phyloP scores from a whole-genome alignment of 35 echinoderm and acorn worm genomes.

The Diadema setosum region DNA sequence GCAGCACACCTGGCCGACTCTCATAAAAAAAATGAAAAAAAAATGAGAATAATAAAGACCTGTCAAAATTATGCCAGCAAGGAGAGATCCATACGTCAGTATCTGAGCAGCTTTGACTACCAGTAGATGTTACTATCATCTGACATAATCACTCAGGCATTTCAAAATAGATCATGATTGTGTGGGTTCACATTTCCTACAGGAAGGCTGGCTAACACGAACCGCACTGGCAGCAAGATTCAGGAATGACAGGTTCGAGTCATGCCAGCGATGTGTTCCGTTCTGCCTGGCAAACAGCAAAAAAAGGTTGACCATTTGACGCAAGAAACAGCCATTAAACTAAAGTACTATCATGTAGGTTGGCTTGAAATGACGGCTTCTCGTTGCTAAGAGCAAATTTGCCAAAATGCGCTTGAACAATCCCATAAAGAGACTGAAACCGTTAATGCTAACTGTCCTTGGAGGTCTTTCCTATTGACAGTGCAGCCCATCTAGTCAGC shows the following conservation, averaged over 20 bases:
- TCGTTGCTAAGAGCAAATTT: too few relatives aligned
- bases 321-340: too few relatives aligned
- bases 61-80: not conserved
- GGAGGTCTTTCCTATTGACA: too few relatives aligned
- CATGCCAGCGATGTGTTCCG: not conserved
- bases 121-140: not conserved
- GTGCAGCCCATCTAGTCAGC: too few relatives aligned
- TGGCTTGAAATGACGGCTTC: too few relatives aligned
- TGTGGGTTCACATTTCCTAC: not conserved
- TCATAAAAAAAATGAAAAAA: too few relatives aligned
- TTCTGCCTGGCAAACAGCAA: not conserved
- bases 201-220: not conserved
- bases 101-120: not conserved
- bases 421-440: too few relatives aligned
- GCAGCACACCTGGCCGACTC: too few relatives aligned
- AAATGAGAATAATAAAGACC: not conserved
- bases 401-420: too few relatives aligned
- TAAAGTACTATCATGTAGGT: too few relatives aligned
- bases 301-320: too few relatives aligned
- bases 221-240: not conserved
- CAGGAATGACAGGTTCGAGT: conserved; percentile 8
- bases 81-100: not conserved
- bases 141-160: not conserved
- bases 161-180: not conserved
- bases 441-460: too few relatives aligned